Evolutionary conservation across 2,113 vertebrate genomes (phyloP).

Genomic region (Leptobrachium leishanense): DNA sequence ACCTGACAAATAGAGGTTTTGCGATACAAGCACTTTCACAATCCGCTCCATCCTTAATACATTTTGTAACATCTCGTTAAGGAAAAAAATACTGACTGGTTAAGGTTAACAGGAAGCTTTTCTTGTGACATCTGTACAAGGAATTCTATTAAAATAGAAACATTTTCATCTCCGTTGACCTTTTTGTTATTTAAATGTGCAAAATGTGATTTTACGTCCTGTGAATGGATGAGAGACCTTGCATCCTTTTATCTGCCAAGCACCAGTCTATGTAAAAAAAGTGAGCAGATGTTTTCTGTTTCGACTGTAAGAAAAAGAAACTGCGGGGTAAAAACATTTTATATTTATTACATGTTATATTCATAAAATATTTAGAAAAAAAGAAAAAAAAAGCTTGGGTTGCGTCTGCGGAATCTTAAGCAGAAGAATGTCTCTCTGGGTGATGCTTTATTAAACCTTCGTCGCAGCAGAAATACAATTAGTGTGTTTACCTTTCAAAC

Average conservation of each 20-base stretch:
- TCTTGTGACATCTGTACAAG: too few relatives aligned
- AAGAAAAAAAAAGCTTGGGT: too few relatives aligned
- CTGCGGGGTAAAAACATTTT: background rate
- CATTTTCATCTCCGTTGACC: slow-evolving; percentile 7
- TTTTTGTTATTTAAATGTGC: slow-evolving; percentile 6
- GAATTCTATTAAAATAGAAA: background rate
- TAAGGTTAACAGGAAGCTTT: too few relatives aligned
- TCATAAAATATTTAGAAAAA: too few relatives aligned
- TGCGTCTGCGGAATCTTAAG: too few relatives aligned
- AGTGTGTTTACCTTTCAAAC: too few relatives aligned
- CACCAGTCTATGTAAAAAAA: background rate
- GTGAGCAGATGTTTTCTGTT: slow-evolving; percentile 17
- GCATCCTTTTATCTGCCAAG: slow-evolving; percentile 13
- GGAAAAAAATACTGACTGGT: background rate
- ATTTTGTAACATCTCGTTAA: background rate
- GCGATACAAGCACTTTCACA: background rate
- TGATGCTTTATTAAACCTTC: too few relatives aligned
- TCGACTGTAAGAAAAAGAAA: background rate
- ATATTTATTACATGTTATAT: too few relatives aligned
- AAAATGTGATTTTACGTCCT: background rate
- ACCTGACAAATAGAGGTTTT: background rate
- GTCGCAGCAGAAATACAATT: too few relatives aligned
- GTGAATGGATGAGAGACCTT: slow-evolving; percentile 10
- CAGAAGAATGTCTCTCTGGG: too few relatives aligned
- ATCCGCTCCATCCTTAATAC: background rate